Base-by-base conservation (phyloP, 1,140 invertebrate genomes). In the Lordiphosa mommai region DNA sequence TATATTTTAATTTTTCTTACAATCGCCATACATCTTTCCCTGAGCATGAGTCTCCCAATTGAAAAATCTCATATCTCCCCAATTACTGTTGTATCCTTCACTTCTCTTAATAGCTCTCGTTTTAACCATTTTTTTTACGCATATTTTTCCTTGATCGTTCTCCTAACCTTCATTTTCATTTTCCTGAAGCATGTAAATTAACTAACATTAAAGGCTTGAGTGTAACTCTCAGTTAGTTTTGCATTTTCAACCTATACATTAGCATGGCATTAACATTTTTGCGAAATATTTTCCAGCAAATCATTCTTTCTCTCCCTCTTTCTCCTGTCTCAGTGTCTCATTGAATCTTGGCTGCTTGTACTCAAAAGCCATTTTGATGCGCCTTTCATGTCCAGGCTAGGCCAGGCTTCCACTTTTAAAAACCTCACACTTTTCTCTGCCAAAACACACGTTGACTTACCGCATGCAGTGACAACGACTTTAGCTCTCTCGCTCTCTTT, bases 381-480 rank as follows among this genome's bases (percentile, higher is more conserved):
- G 49, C 32, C 61, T 38, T 52, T 61, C 50, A 48, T 70, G 71
- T 53, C 46, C 64, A 36, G 50, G 61, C 41, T 50, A 20, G 14
- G 69, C 30, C 12, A 27, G 16, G 40, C 7, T 27, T 43, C 12
- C 40, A 27, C 12, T 27, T 23, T 43, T 43, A 32, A 8, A 79
- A 80, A 29, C 74, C 74, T 74, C 74, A 82, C 76, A 61, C 72
- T 10, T 12, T 2, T 0, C 14, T 7, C 14, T 60, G 48, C 51
- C 53, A 44, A 64, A 49, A 68, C 74, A 79, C 74, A 80, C 76
- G 64, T 77, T 79, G 68, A 52, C 66, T 41, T 71, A 82, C 76
- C 74, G 70, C 74, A 80, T 79, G 74, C 74, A 71, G 73, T 61
- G 74, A 74, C 70, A 80, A 71, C 61, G 61, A 68, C 61, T 49